A percentile compares a stretch with the other conserved stretches of the same genome.
phyloP scores from a whole-genome alignment of 2,797 vertebrate species.

The Argya squamiceps region DNA sequence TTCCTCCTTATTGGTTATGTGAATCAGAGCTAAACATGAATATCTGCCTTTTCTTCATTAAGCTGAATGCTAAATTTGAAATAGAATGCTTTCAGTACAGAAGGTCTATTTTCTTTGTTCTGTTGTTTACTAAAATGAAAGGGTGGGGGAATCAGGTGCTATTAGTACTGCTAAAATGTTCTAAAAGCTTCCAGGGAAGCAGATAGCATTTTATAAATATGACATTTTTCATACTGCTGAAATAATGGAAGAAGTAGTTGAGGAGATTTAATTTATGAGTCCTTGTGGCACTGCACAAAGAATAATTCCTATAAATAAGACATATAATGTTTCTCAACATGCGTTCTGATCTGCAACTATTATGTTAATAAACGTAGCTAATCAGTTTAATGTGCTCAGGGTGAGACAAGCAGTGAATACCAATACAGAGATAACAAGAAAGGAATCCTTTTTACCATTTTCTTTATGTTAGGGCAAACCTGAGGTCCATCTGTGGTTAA shows the following conservation, averaged over 20 bases:
- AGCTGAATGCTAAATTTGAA: not conserved
- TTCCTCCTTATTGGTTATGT: not conserved
- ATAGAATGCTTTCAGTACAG: not conserved
- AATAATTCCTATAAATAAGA: conserved; percentile 72
- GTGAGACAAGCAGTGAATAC: conserved; percentile 34
- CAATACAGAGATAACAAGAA: conserved; percentile 29
- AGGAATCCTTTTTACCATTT: not conserved
- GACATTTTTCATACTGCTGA: conserved; percentile 44
- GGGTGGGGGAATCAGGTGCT: not conserved
- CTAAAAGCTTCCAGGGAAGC: conserved; percentile 31
- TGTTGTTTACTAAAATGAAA: conserved; percentile 35
- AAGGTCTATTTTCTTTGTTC: not conserved
- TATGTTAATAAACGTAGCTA: conserved; percentile 71
- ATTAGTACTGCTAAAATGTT: conserved; percentile 39
- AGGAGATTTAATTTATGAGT: conserved; percentile 43
- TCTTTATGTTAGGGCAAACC: not conserved
- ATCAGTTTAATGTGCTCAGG: conserved; percentile 60
- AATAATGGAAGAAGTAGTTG: conserved; percentile 44
- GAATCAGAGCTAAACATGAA: conserved; percentile 1
- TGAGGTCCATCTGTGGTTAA: not conserved
- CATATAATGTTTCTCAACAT: conserved; percentile 60
- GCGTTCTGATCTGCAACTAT: conserved; percentile 57
- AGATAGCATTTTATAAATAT: conserved; percentile 49
- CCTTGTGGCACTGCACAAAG: conserved; percentile 44
- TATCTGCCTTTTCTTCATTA: conserved; percentile 12